Evolutionary conservation across 2,888 invertebrate species (phyloP), one percentile per base, ranked within the genome.

Genomic region (Ganaspis brasiliensis): DNA sequence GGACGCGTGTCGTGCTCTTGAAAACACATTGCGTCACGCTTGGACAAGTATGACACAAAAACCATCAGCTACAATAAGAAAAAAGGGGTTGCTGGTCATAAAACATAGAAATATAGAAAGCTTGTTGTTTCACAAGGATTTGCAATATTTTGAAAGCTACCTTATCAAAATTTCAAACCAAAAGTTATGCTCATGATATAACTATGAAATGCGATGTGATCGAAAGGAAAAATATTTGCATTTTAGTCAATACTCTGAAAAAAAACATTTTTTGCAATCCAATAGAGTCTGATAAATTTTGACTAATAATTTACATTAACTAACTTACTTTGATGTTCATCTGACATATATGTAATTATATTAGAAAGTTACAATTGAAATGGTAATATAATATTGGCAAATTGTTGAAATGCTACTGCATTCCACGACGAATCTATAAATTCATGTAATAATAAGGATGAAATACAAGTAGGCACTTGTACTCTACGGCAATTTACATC

Each of bases 1-100:
- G 59, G 75, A 73, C 63, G 78, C 67, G 79, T 76, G 73, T 72
- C 77, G 73, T 52, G 16, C 75, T 76, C 77, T 77, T 52, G 19
- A 67, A 77, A 76, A 78, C 76, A 67, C 74, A 73, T 78, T 73
- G 80, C 24, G 8, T 45, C 40, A 45, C 24, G 40, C 67, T 67
- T 67, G 67, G 21, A 67, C 40, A 67, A 67, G 24, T 21, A 40
- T 40, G 37, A 37, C 37, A n/a, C 37, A 14, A 45, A 52, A 67
- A 40, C 21, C 40, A 45, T 40, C 24, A 21, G 14, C 67, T 9
- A 45, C 14, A 67, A 10, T 45, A n/a, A 24, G 45, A 67, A 24
- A 40, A 40, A 40, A 40, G n/a, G 24, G 14, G 24, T n/a, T 26
- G n/a, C n/a, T 40, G 21, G 0, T 21, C 67, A 67, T 67, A 37